A percentile compares a stretch with the other conserved stretches of the same genome.
Conservation (phyloP, 2,888 invertebrate species). For the Cremastinae sp. region DNA sequence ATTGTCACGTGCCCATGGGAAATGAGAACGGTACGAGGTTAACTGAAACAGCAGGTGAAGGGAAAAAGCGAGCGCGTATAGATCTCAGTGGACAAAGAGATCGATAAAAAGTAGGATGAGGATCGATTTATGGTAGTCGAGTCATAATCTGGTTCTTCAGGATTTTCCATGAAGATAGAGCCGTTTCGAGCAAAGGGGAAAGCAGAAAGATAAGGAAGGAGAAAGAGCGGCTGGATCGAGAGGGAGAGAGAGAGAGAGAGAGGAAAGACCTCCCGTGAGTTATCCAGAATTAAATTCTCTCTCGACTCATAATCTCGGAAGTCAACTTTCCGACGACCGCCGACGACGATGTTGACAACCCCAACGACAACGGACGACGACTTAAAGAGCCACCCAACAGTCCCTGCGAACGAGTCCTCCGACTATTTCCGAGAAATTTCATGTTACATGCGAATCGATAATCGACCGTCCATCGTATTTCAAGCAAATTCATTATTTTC, state of each 20-base stretch:
- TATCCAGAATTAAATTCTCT: conserved; percentile 43
- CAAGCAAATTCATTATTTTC: conserved; percentile 30
- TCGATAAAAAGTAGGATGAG: conserved; percentile 23
- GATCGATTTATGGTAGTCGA: conserved; percentile 46
- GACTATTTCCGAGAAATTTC: conserved; percentile 48
- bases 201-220: conserved; percentile 5
- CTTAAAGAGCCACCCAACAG: conserved; percentile 11
- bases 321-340: conserved; percentile 43
- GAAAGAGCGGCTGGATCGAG: conserved; percentile 6
- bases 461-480: conserved; percentile 15
- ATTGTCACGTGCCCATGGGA: conserved; percentile 12
- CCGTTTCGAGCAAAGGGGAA: conserved; percentile 36
- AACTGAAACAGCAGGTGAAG: background rate
- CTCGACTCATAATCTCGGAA: conserved; percentile 54
- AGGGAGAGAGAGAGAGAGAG: background rate
- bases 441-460: conserved; percentile 44
- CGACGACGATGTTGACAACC: conserved; percentile 31
- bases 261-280: conserved; percentile 53
- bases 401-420: conserved; percentile 30
- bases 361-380: conserved; percentile 37
- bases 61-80: background rate
- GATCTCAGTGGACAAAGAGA: background rate
- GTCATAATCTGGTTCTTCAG: conserved; percentile 52
- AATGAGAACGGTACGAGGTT: background rate
- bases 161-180: conserved; percentile 56